Evolutionary conservation across 1,140 invertebrate genomes (phyloP), one percentile per base, ranked within the genome.

Genomic region (Mylabris phalerata): DNA sequence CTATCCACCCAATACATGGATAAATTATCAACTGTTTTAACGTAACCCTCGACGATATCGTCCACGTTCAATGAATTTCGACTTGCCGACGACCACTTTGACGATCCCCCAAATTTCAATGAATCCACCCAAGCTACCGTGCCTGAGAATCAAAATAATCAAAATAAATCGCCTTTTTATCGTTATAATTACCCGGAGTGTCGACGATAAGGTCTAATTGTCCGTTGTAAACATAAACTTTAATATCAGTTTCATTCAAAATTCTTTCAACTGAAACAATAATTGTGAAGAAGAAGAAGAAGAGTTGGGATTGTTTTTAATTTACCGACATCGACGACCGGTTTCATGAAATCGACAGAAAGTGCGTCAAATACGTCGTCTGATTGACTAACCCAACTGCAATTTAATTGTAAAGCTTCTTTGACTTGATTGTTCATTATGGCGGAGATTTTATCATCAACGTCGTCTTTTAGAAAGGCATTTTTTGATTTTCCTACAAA

Each of bases 291-390:
- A 2, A 43, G 11, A 43, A 26, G 42, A 51, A 38, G 3, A 4
- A 46, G 9, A 13, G n/a, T n/a, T n/a, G n/a, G n/a, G 13, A 13
- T 47, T 10, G 48, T 46, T 9, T 38, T 10, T 51, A 40, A 49
- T 48, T 32, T 32, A 87, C 84, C 80, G 66, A 84, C 78, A 45
- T 84, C 68, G 9, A 84, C 82, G 25, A 88, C 89, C 9, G 90
- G 88, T 69, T 89, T 90, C 90, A 94, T 93, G 65, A 93, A 93
- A 69, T 93, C 91, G 13, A 60, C 80, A 11, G 54, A 60, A 26
- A 90, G 79, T 9, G 68, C 72, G 39, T 67, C 55, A 71, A 92
- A 92, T 0, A 93, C 89, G 0, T 55, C 25, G 3, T 61, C 60
- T 4, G 80, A 79, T 65, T 85, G 82, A 4, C 64, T 69, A 41